phyloP scores from a whole-genome alignment of 2,888 invertebrate species.

The Teleogryllus oceanicus region DNA sequence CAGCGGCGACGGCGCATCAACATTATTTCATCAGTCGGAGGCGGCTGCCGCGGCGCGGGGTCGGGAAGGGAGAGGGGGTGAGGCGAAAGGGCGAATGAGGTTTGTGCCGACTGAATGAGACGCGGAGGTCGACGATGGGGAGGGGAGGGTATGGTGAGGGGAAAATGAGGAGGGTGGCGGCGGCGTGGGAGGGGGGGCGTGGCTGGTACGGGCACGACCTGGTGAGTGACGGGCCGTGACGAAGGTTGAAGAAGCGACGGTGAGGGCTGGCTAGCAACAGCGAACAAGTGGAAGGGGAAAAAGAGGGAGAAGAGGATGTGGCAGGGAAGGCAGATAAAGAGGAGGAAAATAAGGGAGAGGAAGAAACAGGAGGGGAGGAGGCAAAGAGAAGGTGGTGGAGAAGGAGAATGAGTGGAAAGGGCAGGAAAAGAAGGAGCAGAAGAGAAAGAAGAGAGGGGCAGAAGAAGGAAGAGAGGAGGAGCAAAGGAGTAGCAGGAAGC shows the following conservation, averaged over 20 bases:
- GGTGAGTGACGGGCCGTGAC: not conserved
- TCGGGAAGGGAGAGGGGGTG: not conserved
- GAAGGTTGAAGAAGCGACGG: not conserved
- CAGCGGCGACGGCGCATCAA: slow-evolving; percentile 20
- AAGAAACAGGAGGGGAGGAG: not conserved
- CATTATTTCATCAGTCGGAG: slow-evolving; percentile 28
- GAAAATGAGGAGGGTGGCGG: not conserved
- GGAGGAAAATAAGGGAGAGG: not conserved
- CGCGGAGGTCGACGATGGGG: not conserved
- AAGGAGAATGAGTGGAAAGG: not conserved
- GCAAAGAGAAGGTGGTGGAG: not conserved
- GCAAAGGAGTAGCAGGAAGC: no score
- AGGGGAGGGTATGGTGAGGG: no score
- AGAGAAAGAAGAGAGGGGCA: not conserved
- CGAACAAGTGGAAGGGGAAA: no score
- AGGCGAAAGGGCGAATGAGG: not conserved
- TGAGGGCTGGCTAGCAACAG: no score
- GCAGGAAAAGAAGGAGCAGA: not conserved
- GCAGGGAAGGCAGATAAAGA: no score
- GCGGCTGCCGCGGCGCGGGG: not conserved
- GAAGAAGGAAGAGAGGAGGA: no score
- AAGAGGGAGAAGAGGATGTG: no score
- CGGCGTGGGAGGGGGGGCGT: not conserved
- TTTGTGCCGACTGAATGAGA: not conserved
- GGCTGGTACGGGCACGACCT: not conserved